Conservation (phyloP, 1,140 invertebrate genomes). For the Macrocentrus cingulum region DNA sequence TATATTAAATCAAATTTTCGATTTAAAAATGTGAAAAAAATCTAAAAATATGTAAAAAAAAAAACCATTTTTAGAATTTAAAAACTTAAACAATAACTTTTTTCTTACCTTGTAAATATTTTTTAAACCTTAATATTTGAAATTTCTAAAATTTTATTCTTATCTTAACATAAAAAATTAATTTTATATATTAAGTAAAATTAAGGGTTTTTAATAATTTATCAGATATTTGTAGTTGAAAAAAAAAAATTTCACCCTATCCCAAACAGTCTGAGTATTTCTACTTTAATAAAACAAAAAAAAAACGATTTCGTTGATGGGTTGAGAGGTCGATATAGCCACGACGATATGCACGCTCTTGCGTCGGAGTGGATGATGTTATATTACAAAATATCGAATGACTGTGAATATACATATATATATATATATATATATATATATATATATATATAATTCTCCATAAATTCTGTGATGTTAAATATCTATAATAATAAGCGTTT, state of each 20-base stretch:
- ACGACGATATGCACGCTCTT: slow-evolving; percentile 7
- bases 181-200: no score
- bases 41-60: no score
- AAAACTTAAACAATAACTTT: no score
- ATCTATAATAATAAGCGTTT: slow-evolving; percentile 27
- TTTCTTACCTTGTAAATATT: no score
- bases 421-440: not conserved
- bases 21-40: no score
- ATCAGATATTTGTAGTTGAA: no score
- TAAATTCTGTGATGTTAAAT: slow-evolving; percentile 45
- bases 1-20: no score
- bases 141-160: no score
- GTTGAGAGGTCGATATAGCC: not conserved
- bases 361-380: slow-evolving; percentile 11
- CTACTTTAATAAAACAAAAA: not conserved
- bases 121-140: no score
- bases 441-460: slow-evolving; percentile 27
- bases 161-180: no score
- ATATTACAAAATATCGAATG: slow-evolving; percentile 13
- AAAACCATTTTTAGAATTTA: no score
- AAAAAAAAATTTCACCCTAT: slow-evolving; percentile 13
- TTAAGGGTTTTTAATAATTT: no score
- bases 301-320: not conserved
- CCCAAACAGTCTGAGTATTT: not conserved
- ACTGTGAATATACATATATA: not conserved